Base-by-base conservation (phyloP, 2,888 invertebrate genomes). In the Perdita meconis region DNA sequence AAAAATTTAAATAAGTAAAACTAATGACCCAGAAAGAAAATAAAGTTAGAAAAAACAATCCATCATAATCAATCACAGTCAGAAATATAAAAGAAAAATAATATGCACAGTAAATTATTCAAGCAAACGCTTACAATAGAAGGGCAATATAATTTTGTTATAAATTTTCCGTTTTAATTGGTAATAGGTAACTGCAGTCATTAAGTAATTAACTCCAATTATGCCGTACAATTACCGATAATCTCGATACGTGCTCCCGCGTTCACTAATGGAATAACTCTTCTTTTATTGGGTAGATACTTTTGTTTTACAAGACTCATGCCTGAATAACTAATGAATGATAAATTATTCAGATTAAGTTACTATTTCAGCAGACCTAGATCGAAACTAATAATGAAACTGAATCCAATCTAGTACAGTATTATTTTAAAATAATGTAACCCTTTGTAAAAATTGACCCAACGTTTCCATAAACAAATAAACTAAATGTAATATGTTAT, bases 221-320 rank as follows among this genome's bases (percentile, higher is more conserved):
- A 56, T 38, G 8, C 16, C 16, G 10, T 10, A 40, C 30, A 2
- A 16, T 30, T 19, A 19, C 50, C 26, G 65, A 65, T 70, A 70
- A 12, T 38, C 47, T 10, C 65, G 47, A 65, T 65, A 56, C 44
- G n/a, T 56, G 55, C 26, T 65, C 40, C 19, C 56, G 16, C 19
- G 38, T 57, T 40, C 38, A 12, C 47, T 70, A 66, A 70, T 65
- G 56, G 24, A 70, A 70, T 50, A 56, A 70, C 66, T 70, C 22
- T 56, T n/a, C 13, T 30, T 40, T 10, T 30, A 22, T 40, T 8
- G 10, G 47, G 38, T n/a, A 50, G 10, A 40, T 38, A 16, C 22
- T 12, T 50, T 40, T 16, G 10, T 56, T 50, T 22, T n/a, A 10
- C n/a, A 38, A 16, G 34, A 61, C 42, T 30, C 61, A 42, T n/a